These are phyloP conservation scores for Todus mexicanus DNA, from an alignment of 2,797 vertebrate genomes.

Conservation along the genomic window DNA sequence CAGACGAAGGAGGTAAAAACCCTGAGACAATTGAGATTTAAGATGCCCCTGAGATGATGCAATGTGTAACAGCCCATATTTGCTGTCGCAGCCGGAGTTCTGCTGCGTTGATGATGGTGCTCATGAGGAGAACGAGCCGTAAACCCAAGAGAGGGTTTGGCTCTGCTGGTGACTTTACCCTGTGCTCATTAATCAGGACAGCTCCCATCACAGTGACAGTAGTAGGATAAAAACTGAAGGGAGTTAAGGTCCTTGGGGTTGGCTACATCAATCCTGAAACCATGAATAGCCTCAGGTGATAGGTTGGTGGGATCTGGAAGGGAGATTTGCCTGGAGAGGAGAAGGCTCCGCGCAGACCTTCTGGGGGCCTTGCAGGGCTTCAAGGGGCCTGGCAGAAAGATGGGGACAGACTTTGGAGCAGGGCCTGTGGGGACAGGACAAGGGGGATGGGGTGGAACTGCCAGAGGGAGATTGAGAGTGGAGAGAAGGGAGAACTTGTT, in stretches of 20 bases:
- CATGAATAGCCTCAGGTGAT: rapidly evolving
- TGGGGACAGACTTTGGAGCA: no score
- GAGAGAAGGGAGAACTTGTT: no score
- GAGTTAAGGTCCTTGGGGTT: not conserved
- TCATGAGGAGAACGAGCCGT: rapidly evolving
- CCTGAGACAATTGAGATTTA: not conserved
- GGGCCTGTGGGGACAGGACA: no score
- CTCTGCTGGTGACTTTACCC: not conserved
- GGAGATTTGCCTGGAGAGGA: not conserved
- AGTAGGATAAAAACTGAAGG: no score
- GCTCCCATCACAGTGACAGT: not conserved
- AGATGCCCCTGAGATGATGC: not conserved
- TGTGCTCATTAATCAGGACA: rapidly evolving
- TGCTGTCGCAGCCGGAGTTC: not conserved
- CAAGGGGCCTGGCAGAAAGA: no score
- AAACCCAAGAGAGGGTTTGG: not conserved
- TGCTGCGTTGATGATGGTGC: rapidly evolving
- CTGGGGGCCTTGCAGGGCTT: no score
- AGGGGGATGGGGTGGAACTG: no score
- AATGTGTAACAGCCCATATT: rapidly evolving
- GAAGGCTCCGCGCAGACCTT: no score
- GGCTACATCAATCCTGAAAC: not conserved
- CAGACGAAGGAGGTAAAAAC: not conserved
- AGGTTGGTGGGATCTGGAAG: rapidly evolving
- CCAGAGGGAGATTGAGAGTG: no score